phyloP scores from a whole-genome alignment of 2,113 vertebrate genomes.

The Mandrillus leucophaeus region DNA sequence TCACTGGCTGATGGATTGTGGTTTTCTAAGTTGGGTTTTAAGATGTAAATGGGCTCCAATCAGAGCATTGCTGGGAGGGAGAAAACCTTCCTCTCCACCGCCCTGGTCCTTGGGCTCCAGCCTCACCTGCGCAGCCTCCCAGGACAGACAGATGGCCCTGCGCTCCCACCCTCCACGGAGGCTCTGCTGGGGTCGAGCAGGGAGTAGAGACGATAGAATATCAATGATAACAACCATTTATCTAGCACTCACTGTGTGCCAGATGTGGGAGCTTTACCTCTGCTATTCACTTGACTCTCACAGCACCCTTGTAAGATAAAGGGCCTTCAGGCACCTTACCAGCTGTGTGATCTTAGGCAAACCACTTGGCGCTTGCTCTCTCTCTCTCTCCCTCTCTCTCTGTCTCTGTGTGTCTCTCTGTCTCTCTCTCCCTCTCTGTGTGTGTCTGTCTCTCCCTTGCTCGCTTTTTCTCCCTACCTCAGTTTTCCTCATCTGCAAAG shows the following conservation, averaged over 20 bases:
- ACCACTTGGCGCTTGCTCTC: not conserved
- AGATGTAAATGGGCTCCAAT: constrained; percentile 76
- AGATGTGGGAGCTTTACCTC: not conserved
- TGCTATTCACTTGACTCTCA: not conserved
- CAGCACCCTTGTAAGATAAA: not conserved
- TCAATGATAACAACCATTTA: not conserved
- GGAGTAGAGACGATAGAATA: not conserved
- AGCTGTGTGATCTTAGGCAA: not conserved
- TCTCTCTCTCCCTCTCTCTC: not conserved
- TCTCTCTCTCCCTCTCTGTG: not conserved
- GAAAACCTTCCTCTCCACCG: not conserved
- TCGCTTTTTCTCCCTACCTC: not conserved
- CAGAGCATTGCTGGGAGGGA: not conserved
- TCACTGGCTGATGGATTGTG: constrained; percentile 76
- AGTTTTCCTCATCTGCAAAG: not conserved
- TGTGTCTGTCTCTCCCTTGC: not conserved
- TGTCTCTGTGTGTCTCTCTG: not conserved
- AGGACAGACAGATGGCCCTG: not conserved
- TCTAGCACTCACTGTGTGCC: not conserved
- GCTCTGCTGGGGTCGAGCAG: not conserved
- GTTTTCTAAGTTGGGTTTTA: constrained; percentile 74
- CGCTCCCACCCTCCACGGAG: not conserved
- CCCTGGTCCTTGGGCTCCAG: not conserved
- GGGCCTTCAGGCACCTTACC: not conserved
- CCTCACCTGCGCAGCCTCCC: not conserved